Conservation (phyloP, 1,140 invertebrate genomes). For the Scaptodrosophila lebanonensis region DNA sequence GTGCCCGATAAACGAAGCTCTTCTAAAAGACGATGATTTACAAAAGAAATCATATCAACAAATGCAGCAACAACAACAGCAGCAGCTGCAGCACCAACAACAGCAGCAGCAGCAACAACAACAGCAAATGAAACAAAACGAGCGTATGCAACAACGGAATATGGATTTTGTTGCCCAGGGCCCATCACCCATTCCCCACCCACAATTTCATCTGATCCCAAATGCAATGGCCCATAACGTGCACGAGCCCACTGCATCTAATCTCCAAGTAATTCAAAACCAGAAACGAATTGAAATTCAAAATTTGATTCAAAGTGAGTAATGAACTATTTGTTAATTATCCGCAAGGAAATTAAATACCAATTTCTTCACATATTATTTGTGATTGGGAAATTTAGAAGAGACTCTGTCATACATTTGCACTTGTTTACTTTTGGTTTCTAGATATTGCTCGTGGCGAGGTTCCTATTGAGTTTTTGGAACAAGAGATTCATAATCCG, state of each 20-base stretch:
- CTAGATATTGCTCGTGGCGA: slow-evolving; percentile 44
- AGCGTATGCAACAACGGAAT: slow-evolving; percentile 3
- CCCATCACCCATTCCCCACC: slow-evolving; percentile 8
- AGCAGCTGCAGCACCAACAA: not conserved
- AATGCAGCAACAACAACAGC: not conserved
- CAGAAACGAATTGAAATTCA: slow-evolving; percentile 48
- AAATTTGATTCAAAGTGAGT: slow-evolving; percentile 48
- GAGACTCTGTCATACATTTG: too few relatives aligned
- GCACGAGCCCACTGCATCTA: slow-evolving; percentile 19
- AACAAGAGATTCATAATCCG: slow-evolving; percentile 86
- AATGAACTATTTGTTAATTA: not conserved
- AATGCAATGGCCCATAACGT: not conserved
- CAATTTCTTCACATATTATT: not conserved
- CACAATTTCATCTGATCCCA: slow-evolving; percentile 4
- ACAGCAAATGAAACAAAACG: slow-evolving; percentile 1
- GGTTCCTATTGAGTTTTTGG: slow-evolving; percentile 77
- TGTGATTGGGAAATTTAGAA: too few relatives aligned
- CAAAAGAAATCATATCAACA: slow-evolving; percentile 2
- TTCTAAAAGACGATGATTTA: not conserved
- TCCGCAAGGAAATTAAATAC: slow-evolving; percentile 1
- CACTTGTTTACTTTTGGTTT: too few relatives aligned
- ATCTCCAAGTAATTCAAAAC: slow-evolving; percentile 10
- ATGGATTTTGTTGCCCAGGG: slow-evolving; percentile 3
- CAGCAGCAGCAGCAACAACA: not conserved
- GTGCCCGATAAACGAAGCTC: too few relatives aligned